A percentile compares a stretch with the other conserved stretches of the same genome.
Conservation (phyloP, 2,113 vertebrate species). For the Bufo bufo region DNA sequence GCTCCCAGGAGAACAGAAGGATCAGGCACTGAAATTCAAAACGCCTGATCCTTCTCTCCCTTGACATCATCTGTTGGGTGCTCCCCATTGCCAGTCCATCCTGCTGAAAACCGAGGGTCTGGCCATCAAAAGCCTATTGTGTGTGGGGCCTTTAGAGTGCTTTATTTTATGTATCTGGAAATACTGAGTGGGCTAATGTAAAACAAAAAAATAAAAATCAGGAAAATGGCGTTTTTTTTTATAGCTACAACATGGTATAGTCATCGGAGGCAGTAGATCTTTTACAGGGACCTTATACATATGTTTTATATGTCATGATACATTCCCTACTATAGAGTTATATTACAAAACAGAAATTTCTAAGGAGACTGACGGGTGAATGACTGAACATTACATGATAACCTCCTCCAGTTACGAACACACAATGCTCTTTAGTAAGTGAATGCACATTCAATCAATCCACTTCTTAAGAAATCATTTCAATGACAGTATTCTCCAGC, state of each 20-base stretch:
- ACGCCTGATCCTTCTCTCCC: too few relatives aligned
- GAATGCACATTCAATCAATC: slow-evolving; percentile 31
- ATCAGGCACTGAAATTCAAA: too few relatives aligned
- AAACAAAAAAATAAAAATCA: neutral
- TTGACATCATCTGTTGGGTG: too few relatives aligned
- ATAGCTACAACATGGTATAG: neutral
- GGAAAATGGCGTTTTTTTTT: neutral
- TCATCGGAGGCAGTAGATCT: neutral
- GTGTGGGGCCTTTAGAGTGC: too few relatives aligned
- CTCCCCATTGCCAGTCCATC: too few relatives aligned
- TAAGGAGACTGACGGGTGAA: neutral
- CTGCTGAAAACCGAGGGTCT: too few relatives aligned
- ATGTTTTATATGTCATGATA: neutral
- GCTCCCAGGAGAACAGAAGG: too few relatives aligned
- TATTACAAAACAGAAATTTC: neutral
- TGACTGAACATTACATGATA: neutral
- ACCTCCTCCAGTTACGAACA: slow-evolving; percentile 1
- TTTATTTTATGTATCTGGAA: too few relatives aligned
- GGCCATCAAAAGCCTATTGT: too few relatives aligned
- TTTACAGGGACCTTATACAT: neutral
- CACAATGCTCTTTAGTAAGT: slow-evolving; percentile 21
- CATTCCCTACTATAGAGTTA: neutral
- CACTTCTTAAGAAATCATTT: slow-evolving; percentile 33
- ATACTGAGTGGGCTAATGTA: too few relatives aligned
- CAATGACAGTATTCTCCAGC: neutral